Evolutionary conservation across 2,113 vertebrate species (phyloP).

Genomic region (Noctilio leporinus): DNA sequence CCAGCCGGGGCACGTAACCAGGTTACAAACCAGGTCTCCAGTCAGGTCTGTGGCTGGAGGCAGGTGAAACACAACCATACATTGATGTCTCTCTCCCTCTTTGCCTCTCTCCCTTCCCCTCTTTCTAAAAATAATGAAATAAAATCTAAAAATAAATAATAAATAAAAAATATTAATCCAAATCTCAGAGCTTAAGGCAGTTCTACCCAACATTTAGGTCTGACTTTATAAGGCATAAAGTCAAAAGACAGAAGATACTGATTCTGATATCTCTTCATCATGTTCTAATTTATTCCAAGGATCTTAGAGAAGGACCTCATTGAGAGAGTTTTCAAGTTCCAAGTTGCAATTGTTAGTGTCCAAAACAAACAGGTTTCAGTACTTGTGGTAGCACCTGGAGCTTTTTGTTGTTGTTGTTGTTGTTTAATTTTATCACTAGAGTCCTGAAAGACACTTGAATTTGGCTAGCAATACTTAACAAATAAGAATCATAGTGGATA

Average conservation of each 20-base stretch:
- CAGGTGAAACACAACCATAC: too few relatives aligned
- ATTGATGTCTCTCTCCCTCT: too few relatives aligned
- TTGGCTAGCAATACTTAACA: background rate
- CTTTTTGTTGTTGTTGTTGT: too few relatives aligned
- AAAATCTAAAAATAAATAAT: too few relatives aligned
- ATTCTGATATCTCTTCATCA: background rate
- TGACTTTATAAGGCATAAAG: background rate
- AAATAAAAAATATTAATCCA: background rate
- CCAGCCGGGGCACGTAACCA: too few relatives aligned
- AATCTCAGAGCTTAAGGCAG: background rate
- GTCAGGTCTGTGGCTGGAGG: too few relatives aligned
- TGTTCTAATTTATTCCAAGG: background rate
- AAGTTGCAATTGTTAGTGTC: background rate
- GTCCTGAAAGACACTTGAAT: slow-evolving; percentile 12
- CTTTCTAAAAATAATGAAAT: too few relatives aligned
- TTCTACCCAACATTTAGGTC: background rate
- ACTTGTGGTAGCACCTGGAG: background rate
- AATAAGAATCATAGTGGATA: slow-evolving; percentile 18
- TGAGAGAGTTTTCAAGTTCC: background rate
- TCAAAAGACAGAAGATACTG: background rate
- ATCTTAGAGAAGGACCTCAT: background rate
- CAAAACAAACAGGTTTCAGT: background rate
- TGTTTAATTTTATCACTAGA: background rate
- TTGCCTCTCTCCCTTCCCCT: too few relatives aligned
- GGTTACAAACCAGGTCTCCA: too few relatives aligned